Evolutionary conservation across 2,888 invertebrate species (phyloP).

Genomic region (Platynereis dumerilii): DNA sequence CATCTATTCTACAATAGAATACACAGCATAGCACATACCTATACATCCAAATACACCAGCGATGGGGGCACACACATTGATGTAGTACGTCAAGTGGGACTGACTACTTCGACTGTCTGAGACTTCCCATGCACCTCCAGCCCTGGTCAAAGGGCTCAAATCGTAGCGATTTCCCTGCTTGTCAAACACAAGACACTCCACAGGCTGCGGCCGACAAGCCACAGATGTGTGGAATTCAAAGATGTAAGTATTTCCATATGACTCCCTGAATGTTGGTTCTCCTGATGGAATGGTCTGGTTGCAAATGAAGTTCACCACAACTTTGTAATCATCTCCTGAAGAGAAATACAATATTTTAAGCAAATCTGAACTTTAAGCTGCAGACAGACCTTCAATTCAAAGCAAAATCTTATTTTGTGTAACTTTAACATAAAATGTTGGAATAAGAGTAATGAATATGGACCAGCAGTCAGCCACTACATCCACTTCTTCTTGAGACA

Average conservation of each 20-base stretch:
- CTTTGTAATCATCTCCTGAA: conserved; percentile 39
- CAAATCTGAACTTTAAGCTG: too few species aligned
- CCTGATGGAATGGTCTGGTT: conserved; percentile 38
- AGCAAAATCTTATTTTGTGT: too few species aligned
- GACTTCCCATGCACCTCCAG: conserved; percentile 48
- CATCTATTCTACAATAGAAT: too few species aligned
- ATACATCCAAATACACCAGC: conserved; percentile 39
- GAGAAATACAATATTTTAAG: too few species aligned
- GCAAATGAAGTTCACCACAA: conserved; percentile 46
- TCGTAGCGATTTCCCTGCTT: conserved; percentile 51
- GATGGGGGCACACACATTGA: conserved; percentile 59
- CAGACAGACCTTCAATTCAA: too few species aligned
- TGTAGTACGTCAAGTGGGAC: conserved; percentile 47
- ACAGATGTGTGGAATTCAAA: conserved; percentile 50
- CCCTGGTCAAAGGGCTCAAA: conserved; percentile 45
- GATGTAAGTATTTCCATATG: conserved; percentile 37
- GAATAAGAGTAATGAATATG: too few species aligned
- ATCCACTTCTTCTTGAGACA: too few species aligned
- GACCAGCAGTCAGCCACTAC: too few species aligned
- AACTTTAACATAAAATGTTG: too few species aligned
- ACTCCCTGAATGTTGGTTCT: conserved; percentile 36
- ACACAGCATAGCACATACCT: conserved; percentile 32
- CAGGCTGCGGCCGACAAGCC: conserved; percentile 46
- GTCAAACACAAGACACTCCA: conserved; percentile 49
- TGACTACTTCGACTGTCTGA: conserved; percentile 41